phyloP scores from a whole-genome alignment of 37 sponge, comb jelly and placozoan species.

The Halichondria panicea region DNA sequence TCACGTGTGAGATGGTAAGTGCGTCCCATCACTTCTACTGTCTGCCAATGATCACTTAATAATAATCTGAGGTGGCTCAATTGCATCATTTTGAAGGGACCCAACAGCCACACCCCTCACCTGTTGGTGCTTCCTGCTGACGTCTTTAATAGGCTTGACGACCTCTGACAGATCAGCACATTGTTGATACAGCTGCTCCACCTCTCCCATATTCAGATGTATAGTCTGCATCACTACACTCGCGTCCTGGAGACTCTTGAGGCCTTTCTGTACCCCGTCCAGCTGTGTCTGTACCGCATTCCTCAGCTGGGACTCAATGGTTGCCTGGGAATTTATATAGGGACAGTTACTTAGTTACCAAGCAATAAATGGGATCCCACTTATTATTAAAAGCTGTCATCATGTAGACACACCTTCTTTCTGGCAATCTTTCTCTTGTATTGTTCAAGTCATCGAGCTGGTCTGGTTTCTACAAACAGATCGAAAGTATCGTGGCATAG shows the following conservation, averaged over 20 bases:
- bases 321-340: constrained; percentile 63
- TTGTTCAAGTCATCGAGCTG: constrained; percentile 61
- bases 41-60: too few relatives aligned
- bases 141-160: constrained; percentile 71
- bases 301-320: constrained; percentile 81
- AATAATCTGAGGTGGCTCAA: too few relatives aligned
- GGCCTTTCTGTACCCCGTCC: constrained; percentile 89
- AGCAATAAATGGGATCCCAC: background rate
- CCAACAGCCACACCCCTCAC: too few relatives aligned
- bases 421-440: constrained; percentile 52
- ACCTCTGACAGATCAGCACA: constrained; percentile 69
- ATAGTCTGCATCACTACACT: constrained; percentile 42
- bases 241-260: constrained; percentile 56
- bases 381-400: background rate
- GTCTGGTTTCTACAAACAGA: constrained; percentile 64
- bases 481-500: background rate
- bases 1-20: too few relatives aligned
- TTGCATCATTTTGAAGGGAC: too few relatives aligned
- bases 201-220: constrained; percentile 51
- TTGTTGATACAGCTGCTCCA: constrained; percentile 54
- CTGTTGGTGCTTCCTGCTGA: constrained; percentile 65
- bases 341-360: too few relatives aligned
- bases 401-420: constrained; percentile 49
- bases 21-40: too few relatives aligned
- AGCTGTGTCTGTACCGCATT: constrained; percentile 91